A percentile compares a stretch with the other conserved stretches of the same genome.
These are phyloP conservation scores for Naja naja DNA, from an alignment of 2,113 vertebrate genomes.

Conservation along the genomic window DNA sequence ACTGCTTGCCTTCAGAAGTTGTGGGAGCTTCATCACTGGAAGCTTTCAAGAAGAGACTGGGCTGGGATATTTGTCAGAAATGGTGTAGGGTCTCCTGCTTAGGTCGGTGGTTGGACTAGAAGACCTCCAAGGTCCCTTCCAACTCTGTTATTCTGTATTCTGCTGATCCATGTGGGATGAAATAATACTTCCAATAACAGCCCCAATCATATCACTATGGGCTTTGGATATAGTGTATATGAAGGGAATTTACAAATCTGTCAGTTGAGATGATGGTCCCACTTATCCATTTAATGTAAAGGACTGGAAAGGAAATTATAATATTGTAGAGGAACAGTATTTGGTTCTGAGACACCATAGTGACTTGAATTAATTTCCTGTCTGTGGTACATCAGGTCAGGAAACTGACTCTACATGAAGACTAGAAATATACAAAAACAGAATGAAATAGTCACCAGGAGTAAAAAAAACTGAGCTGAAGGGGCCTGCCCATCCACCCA, in stretches of 20 bases:
- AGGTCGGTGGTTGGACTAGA: too few species aligned
- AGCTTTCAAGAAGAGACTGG: too few species aligned
- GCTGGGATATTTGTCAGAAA: too few species aligned
- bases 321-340: neutral
- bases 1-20: too few species aligned
- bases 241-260: neutral
- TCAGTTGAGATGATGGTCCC: neutral
- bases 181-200: neutral
- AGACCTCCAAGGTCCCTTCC: too few species aligned
- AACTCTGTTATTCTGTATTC: too few species aligned
- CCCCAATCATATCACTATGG: neutral
- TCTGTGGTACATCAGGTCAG: neutral
- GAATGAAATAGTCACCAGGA: neutral
- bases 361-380: neutral
- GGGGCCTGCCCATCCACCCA: neutral
- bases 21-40: too few species aligned
- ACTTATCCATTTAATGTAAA: neutral
- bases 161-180: neutral
- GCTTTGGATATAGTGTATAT: neutral
- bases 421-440: neutral
- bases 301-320: neutral
- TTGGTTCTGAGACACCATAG: neutral
- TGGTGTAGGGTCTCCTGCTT: too few species aligned
- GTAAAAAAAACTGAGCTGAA: neutral
- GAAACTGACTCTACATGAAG: neutral